These are phyloP conservation scores for Cetonia aurata DNA, from an alignment of 2,888 invertebrate genomes.

Conservation along the genomic window DNA sequence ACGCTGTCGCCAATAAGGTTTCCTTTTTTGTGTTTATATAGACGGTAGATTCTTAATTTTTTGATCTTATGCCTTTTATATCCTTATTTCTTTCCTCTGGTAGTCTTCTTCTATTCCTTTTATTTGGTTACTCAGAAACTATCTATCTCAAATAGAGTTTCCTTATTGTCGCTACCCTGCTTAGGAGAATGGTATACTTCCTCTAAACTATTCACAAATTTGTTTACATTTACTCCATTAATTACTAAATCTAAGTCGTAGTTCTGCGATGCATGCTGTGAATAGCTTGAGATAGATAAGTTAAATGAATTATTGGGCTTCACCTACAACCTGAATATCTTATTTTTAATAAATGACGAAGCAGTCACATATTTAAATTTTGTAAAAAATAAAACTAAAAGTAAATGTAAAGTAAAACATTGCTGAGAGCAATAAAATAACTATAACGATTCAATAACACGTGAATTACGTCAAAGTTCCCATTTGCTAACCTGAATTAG, in stretches of 20 bases:
- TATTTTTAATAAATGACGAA: slow-evolving; percentile 14
- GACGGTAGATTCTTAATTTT: no score
- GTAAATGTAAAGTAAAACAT: no score
- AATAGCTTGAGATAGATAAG: slow-evolving; percentile 1
- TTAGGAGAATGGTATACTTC: slow-evolving; percentile 56
- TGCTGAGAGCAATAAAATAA: no score
- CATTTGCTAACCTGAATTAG: no score
- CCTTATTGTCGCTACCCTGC: slow-evolving; percentile 35
- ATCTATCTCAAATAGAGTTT: slow-evolving; percentile 66
- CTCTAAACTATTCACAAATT: slow-evolving; percentile 60
- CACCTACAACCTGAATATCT: background rate
- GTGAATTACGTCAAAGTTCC: no score
- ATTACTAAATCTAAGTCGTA: slow-evolving; percentile 58
- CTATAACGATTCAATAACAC: no score
- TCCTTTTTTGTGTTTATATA: no score
- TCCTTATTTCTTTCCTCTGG: slow-evolving; percentile 73
- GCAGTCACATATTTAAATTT: slow-evolving; percentile 1
- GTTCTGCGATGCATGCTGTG: slow-evolving; percentile 38
- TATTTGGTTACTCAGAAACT: slow-evolving; percentile 73
- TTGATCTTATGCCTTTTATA: no score
- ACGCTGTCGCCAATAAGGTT: no score
- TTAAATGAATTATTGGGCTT: background rate
- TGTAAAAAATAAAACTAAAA: no score
- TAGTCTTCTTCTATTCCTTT: slow-evolving; percentile 71
- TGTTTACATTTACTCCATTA: slow-evolving; percentile 58